Evolutionary conservation across 2,888 invertebrate genomes (phyloP), one percentile per base, ranked within the genome.

Genomic region (Liopterus haemorrhoidalis): DNA sequence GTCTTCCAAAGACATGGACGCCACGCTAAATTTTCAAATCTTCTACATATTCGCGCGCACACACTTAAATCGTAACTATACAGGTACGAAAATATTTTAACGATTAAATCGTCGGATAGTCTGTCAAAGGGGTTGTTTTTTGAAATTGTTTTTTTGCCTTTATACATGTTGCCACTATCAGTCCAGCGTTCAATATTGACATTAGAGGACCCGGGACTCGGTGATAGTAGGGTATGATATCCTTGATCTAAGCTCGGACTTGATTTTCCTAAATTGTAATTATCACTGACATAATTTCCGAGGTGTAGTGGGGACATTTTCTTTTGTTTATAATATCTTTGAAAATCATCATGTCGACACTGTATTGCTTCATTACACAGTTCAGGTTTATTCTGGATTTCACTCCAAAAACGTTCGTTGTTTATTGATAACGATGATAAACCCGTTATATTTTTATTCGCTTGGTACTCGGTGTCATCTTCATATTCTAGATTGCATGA

Each of bases 21-120:
- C 88, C 88, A 88, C 25, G 81, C 83, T 20, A 87, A 70, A 51
- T 78, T 73, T 67, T 86, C 84, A 68, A 87, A 85, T 36, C 86
- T 71, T 15, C 81, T 71, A 60, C 85, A 86, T 4, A 87, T 86
- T 41, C 83, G 75, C 1, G 82, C 86, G 65, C 82, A 81, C 64
- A 73, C 73, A 62, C 85, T 83, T 56, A 87, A 67, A 55, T 86
- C 82, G 55, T 79, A 76, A 52, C 82, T 82, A 39, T 78, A 74
- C 36, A 88, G 68, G 73, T 79, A 80, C 43, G 78, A 73, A 57
- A 88, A 82, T 46, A 89, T 78, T 58, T 75, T 77, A 20, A 84
- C 64, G 6, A 87, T 69, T 5, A 81, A 65, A 35, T 82, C 80
- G 61, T 88, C 86, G 1, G 79, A 71, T 31, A 85, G 66, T 16